A percentile compares a stretch with the other conserved stretches of the same genome.
phyloP scores from a whole-genome alignment of 2,888 invertebrate species.

The Papilio protenor region DNA sequence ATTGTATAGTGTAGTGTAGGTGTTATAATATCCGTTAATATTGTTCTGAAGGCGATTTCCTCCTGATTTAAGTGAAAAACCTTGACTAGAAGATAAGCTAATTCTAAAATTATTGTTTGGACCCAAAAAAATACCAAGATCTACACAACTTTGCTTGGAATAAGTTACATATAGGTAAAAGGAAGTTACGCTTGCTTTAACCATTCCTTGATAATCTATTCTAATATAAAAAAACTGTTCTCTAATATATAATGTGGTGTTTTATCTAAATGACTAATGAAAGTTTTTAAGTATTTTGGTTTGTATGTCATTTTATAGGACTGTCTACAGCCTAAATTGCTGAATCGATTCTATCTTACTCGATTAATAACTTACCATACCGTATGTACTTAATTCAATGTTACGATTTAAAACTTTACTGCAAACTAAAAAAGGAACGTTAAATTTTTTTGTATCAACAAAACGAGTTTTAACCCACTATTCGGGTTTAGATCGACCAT shows the following conservation, averaged over 20 bases:
- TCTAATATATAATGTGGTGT: neutral
- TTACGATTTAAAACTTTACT: neutral
- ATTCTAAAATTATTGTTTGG: neutral
- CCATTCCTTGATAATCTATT: neutral
- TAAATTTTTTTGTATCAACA: neutral
- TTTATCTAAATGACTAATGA: neutral
- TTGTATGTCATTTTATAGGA: too few species aligned
- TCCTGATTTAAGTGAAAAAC: neutral
- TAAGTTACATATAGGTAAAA: neutral
- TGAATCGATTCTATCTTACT: neutral
- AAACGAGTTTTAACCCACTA: neutral
- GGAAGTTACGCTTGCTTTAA: neutral
- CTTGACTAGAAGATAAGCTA: slow-evolving; percentile 1
- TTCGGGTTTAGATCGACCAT: neutral
- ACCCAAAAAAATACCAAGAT: neutral
- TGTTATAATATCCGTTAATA: neutral
- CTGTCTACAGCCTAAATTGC: too few species aligned
- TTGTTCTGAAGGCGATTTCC: slow-evolving; percentile 5
- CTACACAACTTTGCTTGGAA: neutral
- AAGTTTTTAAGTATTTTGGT: neutral
- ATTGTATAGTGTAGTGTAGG: neutral
- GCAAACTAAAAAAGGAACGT: neutral
- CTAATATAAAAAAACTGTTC: neutral
- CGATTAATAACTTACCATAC: too few species aligned
- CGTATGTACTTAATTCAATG: neutral